Conservation (phyloP, 92 coral and sea anemone species). For the Bergia sp. region DNA sequence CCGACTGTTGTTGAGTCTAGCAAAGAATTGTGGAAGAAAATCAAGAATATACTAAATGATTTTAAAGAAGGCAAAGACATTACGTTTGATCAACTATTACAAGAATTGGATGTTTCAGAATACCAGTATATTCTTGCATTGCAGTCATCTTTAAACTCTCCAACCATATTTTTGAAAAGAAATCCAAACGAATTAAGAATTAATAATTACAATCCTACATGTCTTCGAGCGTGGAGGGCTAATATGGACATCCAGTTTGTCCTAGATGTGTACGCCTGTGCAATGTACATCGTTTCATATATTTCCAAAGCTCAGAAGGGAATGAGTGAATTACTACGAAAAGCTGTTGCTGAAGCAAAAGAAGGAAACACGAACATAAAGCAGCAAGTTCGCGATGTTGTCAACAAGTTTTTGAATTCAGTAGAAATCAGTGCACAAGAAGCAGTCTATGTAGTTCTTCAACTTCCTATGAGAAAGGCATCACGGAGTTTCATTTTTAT, state of each 20-base stretch:
- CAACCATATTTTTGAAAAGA: conserved; percentile 48
- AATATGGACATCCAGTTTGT: neutral
- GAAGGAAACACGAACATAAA: conserved; percentile 50
- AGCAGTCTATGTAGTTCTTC: conserved; percentile 60
- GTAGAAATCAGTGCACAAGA: conserved; percentile 62
- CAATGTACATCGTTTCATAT: neutral
- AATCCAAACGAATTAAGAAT: conserved; percentile 33
- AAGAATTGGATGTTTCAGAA: conserved; percentile 18
- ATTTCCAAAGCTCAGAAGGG: conserved; percentile 40
- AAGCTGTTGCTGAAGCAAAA: conserved; percentile 58
- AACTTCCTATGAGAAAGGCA: conserved; percentile 58
- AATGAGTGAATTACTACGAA: conserved; percentile 29
- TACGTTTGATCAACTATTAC: conserved; percentile 21
- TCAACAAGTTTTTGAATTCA: conserved; percentile 52
- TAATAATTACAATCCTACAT: conserved; percentile 38
- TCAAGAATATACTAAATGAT: conserved; percentile 52
- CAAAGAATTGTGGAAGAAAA: conserved; percentile 37
- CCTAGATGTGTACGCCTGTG: too few species aligned
- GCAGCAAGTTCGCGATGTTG: conserved; percentile 65
- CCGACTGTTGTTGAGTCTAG: conserved; percentile 11
- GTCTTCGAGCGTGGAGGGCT: conserved; percentile 44
- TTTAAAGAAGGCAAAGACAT: conserved; percentile 24
- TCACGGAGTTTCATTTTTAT: conserved; percentile 54
- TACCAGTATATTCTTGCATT: conserved; percentile 25
- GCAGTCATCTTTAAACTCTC: conserved; percentile 42